These are phyloP conservation scores for Diacarnus erythraeanus DNA, from an alignment of 37 sponge, comb jelly and placozoan genomes.

Conservation along the genomic window DNA sequence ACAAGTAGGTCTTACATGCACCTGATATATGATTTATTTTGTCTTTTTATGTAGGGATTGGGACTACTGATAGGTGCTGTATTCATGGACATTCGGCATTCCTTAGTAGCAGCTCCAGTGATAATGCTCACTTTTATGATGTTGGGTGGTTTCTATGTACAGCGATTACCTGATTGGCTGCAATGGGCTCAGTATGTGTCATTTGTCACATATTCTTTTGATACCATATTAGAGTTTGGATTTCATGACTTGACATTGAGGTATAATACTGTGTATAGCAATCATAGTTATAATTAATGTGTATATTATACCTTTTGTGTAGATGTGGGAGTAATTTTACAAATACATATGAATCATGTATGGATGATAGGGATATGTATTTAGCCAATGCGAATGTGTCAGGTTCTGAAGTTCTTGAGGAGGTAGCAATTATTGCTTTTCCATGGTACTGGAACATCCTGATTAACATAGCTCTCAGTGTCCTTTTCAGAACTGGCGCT, in stretches of 20 bases:
- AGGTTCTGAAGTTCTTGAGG: slow-evolving; percentile 7
- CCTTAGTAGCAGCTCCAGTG: slow-evolving; percentile 36
- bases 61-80: slow-evolving; percentile 63
- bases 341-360: not conserved
- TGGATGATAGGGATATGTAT: not conserved
- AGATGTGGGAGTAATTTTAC: not conserved
- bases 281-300: not conserved
- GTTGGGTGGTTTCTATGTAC: slow-evolving; percentile 76
- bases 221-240: slow-evolving; percentile 39
- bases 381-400: slow-evolving; percentile 29
- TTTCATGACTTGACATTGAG: slow-evolving; percentile 13
- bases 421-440: not conserved
- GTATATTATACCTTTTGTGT: too few relatives aligned
- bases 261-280: not conserved
- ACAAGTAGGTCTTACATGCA: not conserved
- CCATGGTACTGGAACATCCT: slow-evolving; percentile 22
- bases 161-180: slow-evolving; percentile 60
- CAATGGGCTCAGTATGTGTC: slow-evolving; percentile 59
- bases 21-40: not conserved
- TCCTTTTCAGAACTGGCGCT: slow-evolving; percentile 23
- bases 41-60: slow-evolving; percentile 21
- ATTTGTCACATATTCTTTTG: slow-evolving; percentile 52
- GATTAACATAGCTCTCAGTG: not conserved
- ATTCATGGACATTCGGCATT: slow-evolving; percentile 18
- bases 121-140: slow-evolving; percentile 63